Evolutionary conservation across 2,797 vertebrate genomes (phyloP).

Genomic region (Arremon aurantiirostris): DNA sequence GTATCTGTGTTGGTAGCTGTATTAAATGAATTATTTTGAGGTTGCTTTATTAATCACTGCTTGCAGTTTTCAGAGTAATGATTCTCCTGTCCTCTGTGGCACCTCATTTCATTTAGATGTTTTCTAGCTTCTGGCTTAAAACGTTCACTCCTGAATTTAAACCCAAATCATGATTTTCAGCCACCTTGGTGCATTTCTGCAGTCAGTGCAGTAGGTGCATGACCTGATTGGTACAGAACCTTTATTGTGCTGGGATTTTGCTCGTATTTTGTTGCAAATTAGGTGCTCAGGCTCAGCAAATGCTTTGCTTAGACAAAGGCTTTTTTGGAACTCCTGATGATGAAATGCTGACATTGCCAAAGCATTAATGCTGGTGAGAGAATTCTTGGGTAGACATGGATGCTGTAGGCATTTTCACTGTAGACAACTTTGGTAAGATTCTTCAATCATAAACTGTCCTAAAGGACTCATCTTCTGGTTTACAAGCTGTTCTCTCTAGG

Average conservation of each 20-base stretch:
- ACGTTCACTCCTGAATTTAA: not conserved
- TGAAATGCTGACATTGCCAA: not conserved
- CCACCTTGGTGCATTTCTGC: not conserved
- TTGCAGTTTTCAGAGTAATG: not conserved
- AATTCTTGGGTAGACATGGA: not conserved
- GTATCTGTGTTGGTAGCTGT: not conserved
- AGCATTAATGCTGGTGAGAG: not conserved
- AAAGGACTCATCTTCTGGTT: not conserved
- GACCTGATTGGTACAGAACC: not conserved
- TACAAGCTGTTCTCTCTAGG: not conserved
- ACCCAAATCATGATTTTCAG: not conserved
- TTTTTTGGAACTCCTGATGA: not conserved
- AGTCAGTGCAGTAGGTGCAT: not conserved
- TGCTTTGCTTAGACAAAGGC: not conserved
- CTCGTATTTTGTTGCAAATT: not conserved
- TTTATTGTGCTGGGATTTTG: not conserved
- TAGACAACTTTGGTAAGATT: not conserved
- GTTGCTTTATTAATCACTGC: not conserved
- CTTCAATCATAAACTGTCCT: not conserved
- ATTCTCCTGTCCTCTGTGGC: not conserved
- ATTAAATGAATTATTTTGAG: not conserved
- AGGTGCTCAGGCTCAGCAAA: not conserved
- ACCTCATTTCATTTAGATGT: not conserved
- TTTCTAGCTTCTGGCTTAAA: not conserved
- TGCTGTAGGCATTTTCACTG: not conserved